Percentiles rank a stretch among this genome's conserved stretches.
Conservation (phyloP, 2,113 vertebrate species). For the Peromyscus leucopus region DNA sequence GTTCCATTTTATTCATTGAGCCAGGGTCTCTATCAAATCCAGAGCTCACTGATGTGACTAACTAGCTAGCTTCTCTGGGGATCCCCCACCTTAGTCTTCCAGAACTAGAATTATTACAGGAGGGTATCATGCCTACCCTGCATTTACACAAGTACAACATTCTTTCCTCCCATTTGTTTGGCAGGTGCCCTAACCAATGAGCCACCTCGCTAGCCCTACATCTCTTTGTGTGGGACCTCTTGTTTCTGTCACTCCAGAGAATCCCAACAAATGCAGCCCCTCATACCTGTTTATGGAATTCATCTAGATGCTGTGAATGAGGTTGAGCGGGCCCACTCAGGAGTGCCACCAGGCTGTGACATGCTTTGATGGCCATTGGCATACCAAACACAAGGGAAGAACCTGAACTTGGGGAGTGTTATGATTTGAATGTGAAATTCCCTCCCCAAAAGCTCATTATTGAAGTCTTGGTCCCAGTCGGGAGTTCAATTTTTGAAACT, state of each 20-base stretch:
- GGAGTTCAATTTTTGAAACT: neutral
- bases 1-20: neutral
- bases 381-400: neutral
- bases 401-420: neutral
- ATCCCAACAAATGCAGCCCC: neutral
- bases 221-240: neutral
- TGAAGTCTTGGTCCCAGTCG: neutral
- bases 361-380: neutral
- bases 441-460: neutral
- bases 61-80: neutral
- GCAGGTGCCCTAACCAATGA: neutral
- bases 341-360: neutral
- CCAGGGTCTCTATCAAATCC: neutral
- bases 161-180: neutral
- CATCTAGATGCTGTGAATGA: neutral
- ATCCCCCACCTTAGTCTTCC: neutral
- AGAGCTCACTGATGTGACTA: neutral
- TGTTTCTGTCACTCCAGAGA: slow-evolving; percentile 21
- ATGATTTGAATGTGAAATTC: neutral
- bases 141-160: neutral
- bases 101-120: neutral
- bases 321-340: accelerated
- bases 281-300: neutral
- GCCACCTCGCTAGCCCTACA: neutral
- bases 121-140: no score